Evolutionary conservation across 2,113 vertebrate genomes (phyloP), one percentile per base, ranked within the genome.

Genomic region (Ranitomeya imitator): DNA sequence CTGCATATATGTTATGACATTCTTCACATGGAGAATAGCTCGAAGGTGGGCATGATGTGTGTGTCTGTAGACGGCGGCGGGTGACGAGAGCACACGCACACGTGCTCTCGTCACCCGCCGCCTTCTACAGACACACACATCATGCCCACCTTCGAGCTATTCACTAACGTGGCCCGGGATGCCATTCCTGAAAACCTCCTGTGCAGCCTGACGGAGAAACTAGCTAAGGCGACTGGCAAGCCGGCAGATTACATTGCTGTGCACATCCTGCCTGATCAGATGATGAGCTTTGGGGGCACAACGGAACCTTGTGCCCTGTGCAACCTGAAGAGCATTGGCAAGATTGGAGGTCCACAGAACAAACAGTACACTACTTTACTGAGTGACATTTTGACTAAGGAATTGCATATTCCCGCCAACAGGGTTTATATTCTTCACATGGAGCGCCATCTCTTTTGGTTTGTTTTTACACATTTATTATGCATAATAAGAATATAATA

Each of bases 201-300:
- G 73, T 93, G 95, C 1, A 96, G 98, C 90, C 94, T 96, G 52
- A 97, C 98, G 0, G 92, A 96, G 86, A 95, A 97, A 89, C 93
- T 99, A 89, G 95, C 96, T 52, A 97, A 97, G 91, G 95, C 94
- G 1, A 97, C 95, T 59, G 96, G 96, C 61, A 99, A 99, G 92
- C 97, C 98, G 16, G 93, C 94, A 6, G 95, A 97, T 96, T 99
- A 99, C 86, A 97, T 99, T 1, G 97, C 97, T 0, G 96, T 99
- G 92, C 96, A 97, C 81, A 93, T 99, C 91, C 90, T 94, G 78
- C 91, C 98, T 0, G 97, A 97, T 89, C 98, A 99, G 94, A 95
- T 97, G 93, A 98, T 99, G 97, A 95, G 95, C 90, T 99, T 99
- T 0, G 97, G 97, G 6, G 97, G 97, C 52, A 96, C 97, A 37